Conservation (phyloP, 2,797 vertebrate genomes). For the Malurus splendens region DNA sequence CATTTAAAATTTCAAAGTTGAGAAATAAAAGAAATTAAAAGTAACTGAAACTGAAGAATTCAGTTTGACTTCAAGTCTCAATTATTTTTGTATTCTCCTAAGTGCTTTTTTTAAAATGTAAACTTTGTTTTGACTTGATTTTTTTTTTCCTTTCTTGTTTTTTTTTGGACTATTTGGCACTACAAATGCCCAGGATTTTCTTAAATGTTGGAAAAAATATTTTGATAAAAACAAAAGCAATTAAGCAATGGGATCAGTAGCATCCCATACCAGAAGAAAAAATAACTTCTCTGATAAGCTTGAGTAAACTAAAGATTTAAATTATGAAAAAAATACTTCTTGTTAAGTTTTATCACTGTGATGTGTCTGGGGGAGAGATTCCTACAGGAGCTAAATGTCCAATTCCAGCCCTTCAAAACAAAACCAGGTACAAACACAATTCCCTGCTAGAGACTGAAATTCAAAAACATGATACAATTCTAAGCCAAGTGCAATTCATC, state of each 20-base stretch:
- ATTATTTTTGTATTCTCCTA: not conserved
- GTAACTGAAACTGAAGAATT: not conserved
- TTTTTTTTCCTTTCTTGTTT: not conserved
- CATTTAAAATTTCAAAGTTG: not conserved
- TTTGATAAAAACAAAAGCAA: not conserved
- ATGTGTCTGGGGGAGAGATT: not conserved
- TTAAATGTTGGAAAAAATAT: not conserved
- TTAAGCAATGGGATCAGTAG: not conserved
- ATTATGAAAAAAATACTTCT: not conserved
- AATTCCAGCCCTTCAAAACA: not conserved
- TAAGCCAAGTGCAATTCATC: not conserved
- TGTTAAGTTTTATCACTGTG: not conserved
- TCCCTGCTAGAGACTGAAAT: accelerated
- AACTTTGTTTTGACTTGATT: not conserved
- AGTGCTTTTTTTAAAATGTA: not conserved
- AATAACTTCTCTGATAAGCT: not conserved
- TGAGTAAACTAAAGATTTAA: not conserved
- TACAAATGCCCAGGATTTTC: not conserved
- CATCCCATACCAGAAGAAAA: not conserved
- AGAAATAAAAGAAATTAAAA: not conserved
- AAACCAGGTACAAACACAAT: not conserved
- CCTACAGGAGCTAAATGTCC: not conserved
- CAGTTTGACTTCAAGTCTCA: not conserved
- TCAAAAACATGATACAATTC: not conserved
- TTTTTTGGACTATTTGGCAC: not conserved